Evolutionary conservation across 2,113 vertebrate genomes (phyloP), one percentile per base, ranked within the genome.

Genomic region (Oryzias woworae): DNA sequence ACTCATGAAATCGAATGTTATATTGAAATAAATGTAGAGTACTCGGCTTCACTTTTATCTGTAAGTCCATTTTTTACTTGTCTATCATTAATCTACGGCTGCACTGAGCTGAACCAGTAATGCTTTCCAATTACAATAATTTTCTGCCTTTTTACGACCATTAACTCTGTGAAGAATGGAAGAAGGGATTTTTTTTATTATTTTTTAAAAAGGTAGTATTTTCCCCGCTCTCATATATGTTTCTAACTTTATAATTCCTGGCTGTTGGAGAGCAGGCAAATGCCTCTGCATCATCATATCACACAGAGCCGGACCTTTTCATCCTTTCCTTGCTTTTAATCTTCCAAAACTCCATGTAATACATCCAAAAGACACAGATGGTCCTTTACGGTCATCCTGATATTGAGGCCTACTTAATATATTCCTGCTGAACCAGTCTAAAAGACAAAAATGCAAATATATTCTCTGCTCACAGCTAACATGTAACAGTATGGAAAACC

Each of bases 161-260:
- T 71, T 71, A 59, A 47, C 54, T 56, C 55, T 43, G 16, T 74
- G 41, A 31, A 42, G 16, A 45, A 24, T 43, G 45, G 15, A 43
- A 50, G 36, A 12, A 36, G 36, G 36, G 12, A 12, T 36, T 36
- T 36, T 12, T 36, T 28, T 6, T 28, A 28, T 28, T 5, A 28
- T 28, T 36, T 36, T 36, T 12, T 20, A 71, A 74, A 23, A 62
- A 46, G 26, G 42, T 48, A 46, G 73, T 76, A 80, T 28, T 77
- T 76, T 62, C 63, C 36, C 46, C 55, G 56, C 64, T 71, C 75
- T 58, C 12, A 4, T 66, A 66, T 24, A 79, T 41, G 7, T 28
- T 44, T 78, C 65, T 55, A 59, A 78, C 73, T 66, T 57, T 83
- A 85, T 87, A 71, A 77, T 81, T 80, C 87, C 71, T 47, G 53